Conservation (phyloP, 2,113 vertebrate species). For the Anolis carolinensis region DNA sequence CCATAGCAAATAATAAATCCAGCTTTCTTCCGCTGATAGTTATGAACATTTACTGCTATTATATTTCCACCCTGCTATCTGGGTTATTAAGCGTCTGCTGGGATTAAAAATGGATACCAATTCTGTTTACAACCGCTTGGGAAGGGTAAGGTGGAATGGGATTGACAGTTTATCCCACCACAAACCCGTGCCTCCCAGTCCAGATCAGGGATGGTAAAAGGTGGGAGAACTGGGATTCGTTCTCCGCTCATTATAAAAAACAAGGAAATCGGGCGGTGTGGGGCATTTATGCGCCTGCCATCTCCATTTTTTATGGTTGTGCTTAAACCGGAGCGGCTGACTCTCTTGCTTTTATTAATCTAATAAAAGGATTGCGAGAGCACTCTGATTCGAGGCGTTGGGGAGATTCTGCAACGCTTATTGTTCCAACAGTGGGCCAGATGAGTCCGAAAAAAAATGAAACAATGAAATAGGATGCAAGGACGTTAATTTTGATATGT, state of each 20-base stretch:
- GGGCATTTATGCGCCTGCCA: background rate
- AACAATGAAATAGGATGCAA: too few species aligned
- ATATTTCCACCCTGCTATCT: background rate
- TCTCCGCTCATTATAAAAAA: background rate
- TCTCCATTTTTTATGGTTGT: conserved; percentile 13
- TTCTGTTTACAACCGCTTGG: background rate
- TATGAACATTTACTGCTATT: background rate
- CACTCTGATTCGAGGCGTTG: background rate
- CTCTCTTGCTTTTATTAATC: conserved; percentile 21
- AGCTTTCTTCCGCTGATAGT: background rate
- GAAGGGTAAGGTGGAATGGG: background rate
- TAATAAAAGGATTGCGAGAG: conserved; percentile 15
- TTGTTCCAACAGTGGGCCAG: background rate
- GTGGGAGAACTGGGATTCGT: background rate
- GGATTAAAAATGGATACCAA: background rate
- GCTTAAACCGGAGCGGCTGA: background rate
- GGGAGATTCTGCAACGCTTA: too few species aligned
- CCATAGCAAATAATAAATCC: background rate
- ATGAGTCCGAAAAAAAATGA: too few species aligned
- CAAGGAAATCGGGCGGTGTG: too few species aligned
- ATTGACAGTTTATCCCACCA: background rate
- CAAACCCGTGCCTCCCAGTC: background rate
- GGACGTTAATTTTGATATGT: too few species aligned
- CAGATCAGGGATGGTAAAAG: background rate
- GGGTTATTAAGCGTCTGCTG: background rate